Evolutionary conservation across 2,888 invertebrate species (phyloP).

Genomic region (Cactoblastis cactorum): DNA sequence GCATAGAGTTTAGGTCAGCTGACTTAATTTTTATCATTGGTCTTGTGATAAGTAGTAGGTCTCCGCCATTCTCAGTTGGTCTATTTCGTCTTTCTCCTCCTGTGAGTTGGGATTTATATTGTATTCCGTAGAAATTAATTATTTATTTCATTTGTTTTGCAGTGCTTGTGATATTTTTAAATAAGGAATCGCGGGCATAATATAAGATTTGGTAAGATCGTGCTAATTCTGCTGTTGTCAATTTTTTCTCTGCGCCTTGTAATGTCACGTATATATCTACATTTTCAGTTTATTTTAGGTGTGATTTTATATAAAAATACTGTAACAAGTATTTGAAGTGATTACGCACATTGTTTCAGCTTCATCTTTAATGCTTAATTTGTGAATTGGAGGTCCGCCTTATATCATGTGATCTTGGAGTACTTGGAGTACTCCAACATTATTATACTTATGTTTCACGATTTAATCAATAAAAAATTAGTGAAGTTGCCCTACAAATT

Average conservation of each 20-base stretch:
- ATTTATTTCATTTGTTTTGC: constrained; percentile 29
- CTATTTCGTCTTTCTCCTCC: constrained; percentile 73
- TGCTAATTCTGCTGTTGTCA: constrained; percentile 45
- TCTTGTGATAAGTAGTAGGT: constrained; percentile 77
- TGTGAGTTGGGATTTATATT: constrained; percentile 62
- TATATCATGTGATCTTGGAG: not conserved
- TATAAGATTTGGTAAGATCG: constrained; percentile 46
- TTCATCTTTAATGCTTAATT: not conserved
- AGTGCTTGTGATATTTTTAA: constrained; percentile 50
- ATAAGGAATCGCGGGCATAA: constrained; percentile 33
- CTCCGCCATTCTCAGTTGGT: constrained; percentile 77
- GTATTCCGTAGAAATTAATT: not conserved
- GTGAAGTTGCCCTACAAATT: not conserved
- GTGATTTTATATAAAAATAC: not conserved
- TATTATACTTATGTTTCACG: not conserved
- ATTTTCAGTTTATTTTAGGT: constrained; percentile 22
- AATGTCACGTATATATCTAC: constrained; percentile 34
- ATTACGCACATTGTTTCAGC: not conserved
- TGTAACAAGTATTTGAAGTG: not conserved
- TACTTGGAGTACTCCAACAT: not conserved
- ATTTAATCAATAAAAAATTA: not conserved
- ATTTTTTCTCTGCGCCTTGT: constrained; percentile 30
- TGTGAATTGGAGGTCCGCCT: not conserved
- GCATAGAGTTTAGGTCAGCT: constrained; percentile 73
- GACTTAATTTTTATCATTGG: constrained; percentile 77